Evolutionary conservation across 1,140 invertebrate species (phyloP).

Genomic region (Wasmannia auropunctata): DNA sequence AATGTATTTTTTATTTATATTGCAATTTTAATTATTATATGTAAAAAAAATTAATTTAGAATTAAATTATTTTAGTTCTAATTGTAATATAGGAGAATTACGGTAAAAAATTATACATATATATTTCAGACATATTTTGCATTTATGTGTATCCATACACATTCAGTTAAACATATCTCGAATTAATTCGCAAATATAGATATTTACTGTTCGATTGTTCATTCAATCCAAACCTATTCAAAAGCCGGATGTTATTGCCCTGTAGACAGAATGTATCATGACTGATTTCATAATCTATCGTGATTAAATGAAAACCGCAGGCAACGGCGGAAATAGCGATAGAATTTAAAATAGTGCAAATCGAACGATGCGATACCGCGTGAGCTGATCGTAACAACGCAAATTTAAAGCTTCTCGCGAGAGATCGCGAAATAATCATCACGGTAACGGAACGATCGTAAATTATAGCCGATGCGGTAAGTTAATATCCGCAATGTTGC

Average conservation of each 20-base stretch:
- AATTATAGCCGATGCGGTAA: constrained; percentile 39
- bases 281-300: not conserved
- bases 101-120: not conserved
- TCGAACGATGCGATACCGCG: not conserved
- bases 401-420: constrained; percentile 26
- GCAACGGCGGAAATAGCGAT: constrained; percentile 2
- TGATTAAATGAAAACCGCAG: constrained; percentile 6
- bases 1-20: not conserved
- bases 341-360: not conserved
- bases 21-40: not conserved
- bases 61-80: not conserved
- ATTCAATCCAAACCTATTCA: not conserved
- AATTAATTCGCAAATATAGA: not conserved
- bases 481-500: constrained; percentile 50
- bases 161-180: not conserved
- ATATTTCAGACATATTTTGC: not conserved
- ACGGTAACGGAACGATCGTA: constrained; percentile 29
- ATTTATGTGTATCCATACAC: not conserved
- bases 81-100: not conserved
- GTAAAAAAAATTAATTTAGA: not conserved
- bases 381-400: constrained; percentile 15
- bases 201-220: not conserved
- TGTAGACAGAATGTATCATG: not conserved
- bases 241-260: constrained; percentile 34
- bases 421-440: constrained; percentile 43